These are phyloP conservation scores for Prochilodus magdalenae DNA, from an alignment of 2,113 vertebrate species.

Conservation along the genomic window DNA sequence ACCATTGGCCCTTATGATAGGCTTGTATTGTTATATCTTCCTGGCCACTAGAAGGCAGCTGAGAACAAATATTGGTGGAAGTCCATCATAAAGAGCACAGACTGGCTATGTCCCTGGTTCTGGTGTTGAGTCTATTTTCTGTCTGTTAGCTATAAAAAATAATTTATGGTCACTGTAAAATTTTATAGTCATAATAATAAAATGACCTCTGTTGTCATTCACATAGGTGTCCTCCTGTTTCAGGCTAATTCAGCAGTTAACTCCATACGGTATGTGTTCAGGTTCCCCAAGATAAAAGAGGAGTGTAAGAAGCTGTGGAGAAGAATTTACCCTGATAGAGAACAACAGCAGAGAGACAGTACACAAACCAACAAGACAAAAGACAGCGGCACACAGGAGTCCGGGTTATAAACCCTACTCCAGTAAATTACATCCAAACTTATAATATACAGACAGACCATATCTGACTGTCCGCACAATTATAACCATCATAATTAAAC, in stretches of 20 bases:
- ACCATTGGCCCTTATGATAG: conserved; percentile 80
- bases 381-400: no score
- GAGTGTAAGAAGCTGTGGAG: conserved; percentile 74
- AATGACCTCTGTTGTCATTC: neutral
- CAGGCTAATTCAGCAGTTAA: conserved; percentile 89
- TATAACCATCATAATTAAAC: no score
- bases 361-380: neutral
- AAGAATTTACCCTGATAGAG: conserved; percentile 9
- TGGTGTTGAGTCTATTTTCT: conserved; percentile 85
- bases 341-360: conserved; percentile 28
- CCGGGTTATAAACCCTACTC: neutral
- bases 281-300: conserved; percentile 84
- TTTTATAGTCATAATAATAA: conserved; percentile 67
- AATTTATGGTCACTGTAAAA: conserved; percentile 77
- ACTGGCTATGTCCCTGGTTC: conserved; percentile 79
- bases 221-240: conserved; percentile 80
- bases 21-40: conserved; percentile 82
- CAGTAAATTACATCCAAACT: no score
- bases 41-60: conserved; percentile 75
- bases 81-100: conserved; percentile 79
- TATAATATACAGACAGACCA: no score
- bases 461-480: no score
- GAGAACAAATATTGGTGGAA: conserved; percentile 59
- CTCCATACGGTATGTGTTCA: conserved; percentile 85
- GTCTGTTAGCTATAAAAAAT: conserved; percentile 86